Evolutionary conservation across 1,140 invertebrate genomes (phyloP), one percentile per base, ranked within the genome.

Genomic region (Pogonomyrmex californicus): DNA sequence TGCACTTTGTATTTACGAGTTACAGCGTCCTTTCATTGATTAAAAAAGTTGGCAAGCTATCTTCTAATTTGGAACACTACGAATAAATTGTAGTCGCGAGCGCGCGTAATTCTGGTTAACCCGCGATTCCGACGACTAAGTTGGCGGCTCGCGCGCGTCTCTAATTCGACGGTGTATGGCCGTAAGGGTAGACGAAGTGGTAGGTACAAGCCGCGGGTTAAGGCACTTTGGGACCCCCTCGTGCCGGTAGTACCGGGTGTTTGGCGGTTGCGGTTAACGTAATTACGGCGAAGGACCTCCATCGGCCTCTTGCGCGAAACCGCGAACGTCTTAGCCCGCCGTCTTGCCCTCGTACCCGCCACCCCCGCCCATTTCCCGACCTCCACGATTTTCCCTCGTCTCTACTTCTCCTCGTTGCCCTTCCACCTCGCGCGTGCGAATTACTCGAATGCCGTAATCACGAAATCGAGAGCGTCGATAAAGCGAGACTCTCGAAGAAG

Each of bases 201-300:
- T 73, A 75, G 88, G 90, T 90, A 91, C 83, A 88, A 88, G 85
- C 65, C 65, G 65, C 89, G 90, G 91, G 91, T 92, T 91, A 90
- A 90, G 87, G 91, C 90, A 88, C 90, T 91, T 90, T 86, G 83
- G 78, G 81, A 81, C 88, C 91, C 88, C 87, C 85, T 90, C 71
- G 71, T 87, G 83, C 83, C 90, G 87, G 91, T 91, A 93, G 90
- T 91, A 49, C 71, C 71, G 65, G 88, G 77, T 92, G 92, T 93
- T 94, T 92, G 91, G 93, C 91, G 92, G 92, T 94, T 95, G 94
- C 90, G 94, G 94, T 94, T 92, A 92, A 85, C 90, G 93, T 95
- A 95, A 95, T 95, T 95, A 94, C 94, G 91, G 90, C 90, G 71
- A 92, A 94, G 92, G 94, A 94, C 93, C 92, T 77, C 91, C 85